Evolutionary conservation across 1,140 invertebrate species (phyloP), one percentile per base, ranked within the genome.

Genomic region (Lepidurus couesii): DNA sequence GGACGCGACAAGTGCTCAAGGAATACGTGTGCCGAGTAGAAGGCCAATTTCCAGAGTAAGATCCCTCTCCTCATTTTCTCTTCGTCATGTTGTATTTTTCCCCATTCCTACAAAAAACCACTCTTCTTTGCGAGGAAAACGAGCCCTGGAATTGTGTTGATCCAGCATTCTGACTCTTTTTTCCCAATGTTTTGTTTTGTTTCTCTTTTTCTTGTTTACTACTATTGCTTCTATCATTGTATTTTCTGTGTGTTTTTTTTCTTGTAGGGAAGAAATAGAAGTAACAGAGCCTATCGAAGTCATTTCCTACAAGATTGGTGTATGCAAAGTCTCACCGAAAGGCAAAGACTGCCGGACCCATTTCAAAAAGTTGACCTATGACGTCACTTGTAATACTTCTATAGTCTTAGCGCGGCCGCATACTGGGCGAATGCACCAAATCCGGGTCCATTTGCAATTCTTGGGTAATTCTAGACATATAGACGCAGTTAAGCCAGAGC

Each of bases 361-460:
- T 77, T 98, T 99, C 88, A 90, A 95, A 84, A 90, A 93, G 83
- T 85, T 99, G 10, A 95, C 93, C 77, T 89, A 83, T 78, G 53
- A 65, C 53, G 93, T 88, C 85, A 95, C 98, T 86, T 90, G 90
- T 4, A 92, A 92, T 82, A 93, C 94, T 0, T 98, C 95, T 82
- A 93, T 99, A 34, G 95, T 99, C 1, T 87, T 93, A 24, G 98
- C 96, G 86, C 91, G 92, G 82, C 96, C 97, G 0, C 91, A 93
- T 82, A 98, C 97, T 1, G 98, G 98, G 0, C 87, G 98, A 80
- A 99, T 98, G 91, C 98, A 99, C 86, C 98, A 99, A 86, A 99
- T 99, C 80, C 89, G 98, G 80, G 96, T 99, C n/a, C 98, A 99
- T 87, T 89, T 99, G 47, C 98, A 99, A 85, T 99, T 94, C 86